Conservation (phyloP, 2,113 vertebrate species). For the Rhea pennata region DNA sequence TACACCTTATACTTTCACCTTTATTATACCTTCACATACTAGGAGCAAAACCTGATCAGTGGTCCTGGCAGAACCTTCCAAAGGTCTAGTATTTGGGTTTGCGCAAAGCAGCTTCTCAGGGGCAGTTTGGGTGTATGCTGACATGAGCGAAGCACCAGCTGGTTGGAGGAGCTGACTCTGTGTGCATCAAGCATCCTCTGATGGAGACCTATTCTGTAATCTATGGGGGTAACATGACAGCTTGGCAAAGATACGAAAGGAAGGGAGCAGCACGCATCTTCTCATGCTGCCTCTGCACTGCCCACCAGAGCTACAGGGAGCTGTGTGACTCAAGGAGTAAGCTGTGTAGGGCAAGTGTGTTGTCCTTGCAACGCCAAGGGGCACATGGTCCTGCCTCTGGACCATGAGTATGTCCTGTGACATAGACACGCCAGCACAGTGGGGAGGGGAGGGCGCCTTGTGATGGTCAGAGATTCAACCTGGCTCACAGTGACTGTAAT, state of each 20-base stretch:
- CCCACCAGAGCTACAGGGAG: not conserved
- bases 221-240: fast-evolving
- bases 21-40: not conserved
- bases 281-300: not conserved
- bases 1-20: too few species aligned
- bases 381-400: not conserved
- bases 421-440: not conserved
- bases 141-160: fast-evolving
- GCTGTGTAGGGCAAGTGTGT: not conserved
- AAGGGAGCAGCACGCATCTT: not conserved
- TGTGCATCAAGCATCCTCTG: not conserved
- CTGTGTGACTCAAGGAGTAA: fast-evolving
- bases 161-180: not conserved
- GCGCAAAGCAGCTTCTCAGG: not conserved
- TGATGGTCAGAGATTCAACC: not conserved
- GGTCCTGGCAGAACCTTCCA: not conserved
- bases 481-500: not conserved
- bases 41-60: not conserved
- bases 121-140: not conserved
- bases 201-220: fast-evolving
- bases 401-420: not conserved
- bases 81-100: not conserved
- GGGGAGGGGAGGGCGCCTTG: not conserved
- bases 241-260: not conserved
- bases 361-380: fast-evolving